Conservation (phyloP, 2,113 vertebrate species). For the Pipa parva region DNA sequence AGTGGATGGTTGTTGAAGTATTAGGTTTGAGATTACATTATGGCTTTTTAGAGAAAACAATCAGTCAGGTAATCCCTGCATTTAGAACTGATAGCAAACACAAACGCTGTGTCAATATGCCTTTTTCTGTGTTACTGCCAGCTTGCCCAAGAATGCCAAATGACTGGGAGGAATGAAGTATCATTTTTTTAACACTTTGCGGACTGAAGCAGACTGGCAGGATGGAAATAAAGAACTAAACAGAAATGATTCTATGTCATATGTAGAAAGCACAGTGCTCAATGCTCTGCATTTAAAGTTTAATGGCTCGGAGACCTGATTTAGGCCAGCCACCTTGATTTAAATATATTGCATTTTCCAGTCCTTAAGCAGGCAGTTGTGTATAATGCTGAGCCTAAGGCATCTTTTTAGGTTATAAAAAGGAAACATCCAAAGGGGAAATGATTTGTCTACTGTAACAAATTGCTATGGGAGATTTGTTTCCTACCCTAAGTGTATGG, state of each 20-base stretch:
- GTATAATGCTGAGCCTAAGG: background rate
- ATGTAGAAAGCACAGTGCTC: background rate
- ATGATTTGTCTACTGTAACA: background rate
- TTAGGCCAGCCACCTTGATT: background rate
- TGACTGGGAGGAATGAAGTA: background rate
- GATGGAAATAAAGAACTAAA: fast-evolving
- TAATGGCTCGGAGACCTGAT: background rate
- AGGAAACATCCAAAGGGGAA: slow-evolving; percentile 16
- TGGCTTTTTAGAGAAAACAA: slow-evolving; percentile 57
- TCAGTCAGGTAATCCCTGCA: slow-evolving; percentile 58
- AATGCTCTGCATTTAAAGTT: background rate
- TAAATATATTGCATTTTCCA: slow-evolving; percentile 15
- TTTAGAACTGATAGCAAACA: slow-evolving; percentile 51
- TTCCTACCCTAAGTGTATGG: background rate
- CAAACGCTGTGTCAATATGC: slow-evolving; percentile 38
- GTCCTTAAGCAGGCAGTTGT: background rate
- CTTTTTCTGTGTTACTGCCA: background rate
- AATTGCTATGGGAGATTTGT: slow-evolving; percentile 1
- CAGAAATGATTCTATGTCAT: background rate
- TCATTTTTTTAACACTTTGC: background rate
- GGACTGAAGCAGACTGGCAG: background rate
- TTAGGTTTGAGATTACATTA: slow-evolving; percentile 69
- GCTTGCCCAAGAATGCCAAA: too few species aligned
- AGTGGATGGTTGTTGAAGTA: slow-evolving; percentile 63
- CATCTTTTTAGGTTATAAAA: background rate